phyloP scores from a whole-genome alignment of 2,888 invertebrate genomes.

The Ectemnius lituratus region DNA sequence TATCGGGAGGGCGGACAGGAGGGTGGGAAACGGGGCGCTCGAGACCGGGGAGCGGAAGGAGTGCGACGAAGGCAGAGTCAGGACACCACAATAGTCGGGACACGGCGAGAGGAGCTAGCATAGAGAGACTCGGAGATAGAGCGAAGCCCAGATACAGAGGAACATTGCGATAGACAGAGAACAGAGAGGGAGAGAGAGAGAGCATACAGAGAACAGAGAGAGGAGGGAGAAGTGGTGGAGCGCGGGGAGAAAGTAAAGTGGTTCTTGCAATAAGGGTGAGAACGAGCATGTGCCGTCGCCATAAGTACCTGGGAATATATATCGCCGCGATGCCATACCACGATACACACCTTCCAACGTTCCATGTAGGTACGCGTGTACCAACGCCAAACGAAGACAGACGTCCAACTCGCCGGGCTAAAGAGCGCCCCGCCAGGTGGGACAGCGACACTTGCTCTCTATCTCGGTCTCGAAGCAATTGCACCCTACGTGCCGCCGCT shows the following conservation, averaged over 20 bases:
- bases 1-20: constrained; percentile 49
- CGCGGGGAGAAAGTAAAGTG: constrained; percentile 50
- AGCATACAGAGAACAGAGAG: not conserved
- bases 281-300: constrained; percentile 63
- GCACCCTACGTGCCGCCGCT: constrained; percentile 48
- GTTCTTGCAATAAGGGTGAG: constrained; percentile 67
- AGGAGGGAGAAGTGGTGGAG: not conserved
- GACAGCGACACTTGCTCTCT: constrained; percentile 23
- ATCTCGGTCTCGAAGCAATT: constrained; percentile 34
- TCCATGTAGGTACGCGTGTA: no score
- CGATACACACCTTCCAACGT: constrained; percentile 20
- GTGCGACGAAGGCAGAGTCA: not conserved
- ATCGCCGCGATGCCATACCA: constrained; percentile 43
- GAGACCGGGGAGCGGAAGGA: not conserved
- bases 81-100: no score
- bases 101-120: no score
- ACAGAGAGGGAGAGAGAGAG: not conserved
- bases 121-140: no score
- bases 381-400: constrained; percentile 11
- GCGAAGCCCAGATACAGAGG: no score
- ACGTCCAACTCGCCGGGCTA: constrained; percentile 12
- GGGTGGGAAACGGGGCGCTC: not conserved
- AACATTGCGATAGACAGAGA: no score
- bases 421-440: constrained; percentile 13
- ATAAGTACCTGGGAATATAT: constrained; percentile 50